Conservation (phyloP, 2,888 invertebrate genomes). For the Ormia ochracea region DNA sequence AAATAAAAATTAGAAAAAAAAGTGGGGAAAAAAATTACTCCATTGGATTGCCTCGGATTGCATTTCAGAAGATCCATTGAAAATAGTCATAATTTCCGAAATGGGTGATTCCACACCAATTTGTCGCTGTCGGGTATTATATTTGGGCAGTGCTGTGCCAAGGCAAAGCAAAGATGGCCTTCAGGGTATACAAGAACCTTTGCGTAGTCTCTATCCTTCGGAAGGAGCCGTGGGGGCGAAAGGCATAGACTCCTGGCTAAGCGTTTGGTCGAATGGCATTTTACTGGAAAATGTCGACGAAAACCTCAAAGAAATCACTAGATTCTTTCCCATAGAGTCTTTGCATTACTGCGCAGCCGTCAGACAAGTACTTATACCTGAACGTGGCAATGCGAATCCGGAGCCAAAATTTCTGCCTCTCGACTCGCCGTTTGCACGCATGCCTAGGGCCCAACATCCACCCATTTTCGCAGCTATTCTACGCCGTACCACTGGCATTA, state of each 20-base stretch:
- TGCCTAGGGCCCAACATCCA: constrained; percentile 94
- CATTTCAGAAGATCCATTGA: constrained; percentile 19
- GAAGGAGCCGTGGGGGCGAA: constrained; percentile 92
- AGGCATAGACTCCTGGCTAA: constrained; percentile 97
- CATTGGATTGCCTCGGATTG: not conserved
- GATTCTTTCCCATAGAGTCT: constrained; percentile 97
- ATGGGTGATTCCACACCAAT: constrained; percentile 92
- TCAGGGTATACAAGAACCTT: constrained; percentile 97
- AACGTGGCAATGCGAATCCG: constrained; percentile 81
- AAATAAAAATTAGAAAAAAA: not conserved
- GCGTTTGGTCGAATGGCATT: constrained; percentile 98
- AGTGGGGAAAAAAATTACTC: not conserved
- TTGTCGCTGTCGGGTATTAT: constrained; percentile 96
- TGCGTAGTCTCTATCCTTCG: constrained; percentile 96
- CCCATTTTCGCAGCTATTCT: constrained; percentile 98
- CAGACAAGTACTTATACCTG: constrained; percentile 86
- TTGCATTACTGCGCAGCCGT: constrained; percentile 97
- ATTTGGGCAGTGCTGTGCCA: constrained; percentile 96
- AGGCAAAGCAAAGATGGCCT: constrained; percentile 98
- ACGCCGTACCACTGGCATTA: constrained; percentile 95
- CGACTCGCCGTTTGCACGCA: constrained; percentile 96
- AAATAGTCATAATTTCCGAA: constrained; percentile 23
- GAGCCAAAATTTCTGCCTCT: constrained; percentile 94
- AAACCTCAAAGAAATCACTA: constrained; percentile 93
- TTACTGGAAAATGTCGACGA: constrained; percentile 97